Base-by-base conservation (phyloP, 2,888 invertebrate species). In the Pachydiplax longipennis region DNA sequence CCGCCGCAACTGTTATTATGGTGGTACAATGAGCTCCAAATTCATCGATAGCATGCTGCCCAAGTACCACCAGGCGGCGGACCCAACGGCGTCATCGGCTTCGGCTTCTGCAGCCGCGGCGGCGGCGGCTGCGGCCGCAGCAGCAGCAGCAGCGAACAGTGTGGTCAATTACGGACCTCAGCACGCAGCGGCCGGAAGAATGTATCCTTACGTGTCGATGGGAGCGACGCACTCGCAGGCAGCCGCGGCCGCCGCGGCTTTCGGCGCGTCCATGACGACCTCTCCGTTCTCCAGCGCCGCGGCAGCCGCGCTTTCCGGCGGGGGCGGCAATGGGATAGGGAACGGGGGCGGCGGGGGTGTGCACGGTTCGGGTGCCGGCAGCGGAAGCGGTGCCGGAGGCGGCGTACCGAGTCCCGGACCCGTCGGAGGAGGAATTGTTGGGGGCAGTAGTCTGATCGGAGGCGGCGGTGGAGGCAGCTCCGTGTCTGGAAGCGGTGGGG, bases 11-110 rank as follows among this genome's bases (percentile, higher is more conserved):
- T 87, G 87, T 87, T 87, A 87, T 87, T 91, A 91, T 90, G 65
- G 80, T 92, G 92, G 92, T 94, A 97, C 96, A 96, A 98, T 98
- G 98, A 97, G 97, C 96, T 98, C 98, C 96, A 98, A 98, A 97
- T 98, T 98, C 96, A 97, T 98, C 96, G 98, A 98, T 97, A 98
- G 98, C 96, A 98, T 98, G 98, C 97, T 98, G 95, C 98, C 98
- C 94, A 98, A 98, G 96, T 98, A 98, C 95, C 97, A 96, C 95
- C 93, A 93, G 94, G 95, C 95, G 94, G 95, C 94, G 93, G 94
- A 93, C 92, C 95, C 95, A 93, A 95, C 92, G 91, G 92, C 94
- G 93, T 94, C 93, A 92, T 93, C 93, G 91, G 94, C 96, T 95
- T 93, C 93, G 91, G 94, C 96, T 95, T 95, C 96, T 95, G 96